Evolutionary conservation across 2,797 vertebrate genomes (phyloP).

Genomic region (Hipposideros larvatus): DNA sequence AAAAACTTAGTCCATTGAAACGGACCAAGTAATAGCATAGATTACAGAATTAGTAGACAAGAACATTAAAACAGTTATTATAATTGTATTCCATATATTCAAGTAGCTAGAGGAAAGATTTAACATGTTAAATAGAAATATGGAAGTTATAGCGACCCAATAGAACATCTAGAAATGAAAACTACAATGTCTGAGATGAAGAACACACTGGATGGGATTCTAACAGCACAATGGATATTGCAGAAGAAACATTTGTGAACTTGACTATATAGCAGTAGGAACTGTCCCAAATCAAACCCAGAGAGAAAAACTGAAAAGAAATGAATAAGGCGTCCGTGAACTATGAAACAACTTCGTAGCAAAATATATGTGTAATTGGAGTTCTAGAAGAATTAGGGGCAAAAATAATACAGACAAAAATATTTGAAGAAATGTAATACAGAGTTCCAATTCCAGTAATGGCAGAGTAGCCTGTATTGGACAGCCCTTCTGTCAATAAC

Average conservation of each 20-base stretch:
- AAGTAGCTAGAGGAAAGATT: background rate
- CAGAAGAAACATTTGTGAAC: background rate
- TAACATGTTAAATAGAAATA: background rate
- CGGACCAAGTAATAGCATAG: constrained; percentile 1
- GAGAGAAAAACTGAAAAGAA: background rate
- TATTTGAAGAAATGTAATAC: background rate
- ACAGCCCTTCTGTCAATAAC: background rate
- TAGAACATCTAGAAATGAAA: constrained; percentile 2
- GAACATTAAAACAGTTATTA: constrained; percentile 23
- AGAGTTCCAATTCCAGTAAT: background rate
- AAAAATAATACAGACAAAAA: background rate
- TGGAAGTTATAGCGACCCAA: background rate
- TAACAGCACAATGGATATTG: background rate
- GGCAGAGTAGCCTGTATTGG: background rate
- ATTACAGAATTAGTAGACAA: constrained; percentile 44
- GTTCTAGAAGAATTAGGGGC: background rate
- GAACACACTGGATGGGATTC: background rate
- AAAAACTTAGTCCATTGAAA: background rate
- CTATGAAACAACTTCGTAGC: background rate
- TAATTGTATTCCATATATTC: constrained; percentile 7
- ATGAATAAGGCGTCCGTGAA: background rate
- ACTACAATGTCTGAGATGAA: background rate
- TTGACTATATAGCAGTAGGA: background rate
- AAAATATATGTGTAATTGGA: background rate
- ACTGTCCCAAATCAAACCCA: background rate